Conservation (phyloP, 2,888 invertebrate species). For the Amiota mariae region DNA sequence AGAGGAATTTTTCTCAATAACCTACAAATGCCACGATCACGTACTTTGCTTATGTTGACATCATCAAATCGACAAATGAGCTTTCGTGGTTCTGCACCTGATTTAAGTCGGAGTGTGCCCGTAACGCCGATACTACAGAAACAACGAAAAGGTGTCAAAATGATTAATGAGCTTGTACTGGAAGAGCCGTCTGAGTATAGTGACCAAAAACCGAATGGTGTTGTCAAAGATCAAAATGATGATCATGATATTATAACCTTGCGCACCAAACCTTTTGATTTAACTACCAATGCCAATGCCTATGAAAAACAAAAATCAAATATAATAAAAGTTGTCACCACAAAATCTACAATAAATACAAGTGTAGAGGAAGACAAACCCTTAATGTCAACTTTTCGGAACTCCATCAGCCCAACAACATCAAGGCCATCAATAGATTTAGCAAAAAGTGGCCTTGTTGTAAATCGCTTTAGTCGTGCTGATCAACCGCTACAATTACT, state of each 20-base stretch:
- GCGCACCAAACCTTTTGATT: not conserved
- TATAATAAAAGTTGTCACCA: conserved; percentile 38
- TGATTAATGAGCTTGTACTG: conserved; percentile 59
- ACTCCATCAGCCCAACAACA: conserved; percentile 34
- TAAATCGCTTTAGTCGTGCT: conserved; percentile 55
- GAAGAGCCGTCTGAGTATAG: conserved; percentile 47
- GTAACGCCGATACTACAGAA: conserved; percentile 69
- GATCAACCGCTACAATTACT: conserved; percentile 53
- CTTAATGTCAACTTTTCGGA: conserved; percentile 61
- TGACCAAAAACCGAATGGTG: conserved; percentile 40
- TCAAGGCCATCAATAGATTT: conserved; percentile 37
- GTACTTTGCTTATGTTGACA: conserved; percentile 75
- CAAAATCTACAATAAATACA: conserved; percentile 38
- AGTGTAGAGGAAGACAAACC: conserved; percentile 44
- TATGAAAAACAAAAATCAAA: conserved; percentile 29
- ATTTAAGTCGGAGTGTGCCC: conserved; percentile 72
- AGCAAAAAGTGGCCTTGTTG: conserved; percentile 52
- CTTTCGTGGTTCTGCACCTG: conserved; percentile 71
- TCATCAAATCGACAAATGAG: conserved; percentile 47
- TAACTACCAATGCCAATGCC: conserved; percentile 18
- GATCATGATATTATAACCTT: not conserved
- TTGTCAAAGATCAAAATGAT: not conserved
- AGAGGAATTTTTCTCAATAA: conserved; percentile 75
- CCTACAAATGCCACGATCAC: conserved; percentile 74
- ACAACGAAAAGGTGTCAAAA: conserved; percentile 56